phyloP scores from a whole-genome alignment of 2,888 invertebrate genomes.

The Dicycla oo region DNA sequence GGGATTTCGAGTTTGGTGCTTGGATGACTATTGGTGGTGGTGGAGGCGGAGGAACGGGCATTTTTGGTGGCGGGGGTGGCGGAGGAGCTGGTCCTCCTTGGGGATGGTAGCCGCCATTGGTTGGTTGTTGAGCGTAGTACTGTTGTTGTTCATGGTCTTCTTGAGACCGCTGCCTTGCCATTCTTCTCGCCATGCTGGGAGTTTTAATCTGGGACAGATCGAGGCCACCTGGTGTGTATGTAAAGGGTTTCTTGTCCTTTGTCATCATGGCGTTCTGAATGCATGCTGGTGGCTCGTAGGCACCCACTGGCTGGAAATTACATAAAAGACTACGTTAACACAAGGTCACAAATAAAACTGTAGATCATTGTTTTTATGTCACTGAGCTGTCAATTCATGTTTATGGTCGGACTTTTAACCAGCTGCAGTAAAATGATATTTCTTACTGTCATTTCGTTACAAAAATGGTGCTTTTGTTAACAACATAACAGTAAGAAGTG shows the following conservation, averaged over 20 bases:
- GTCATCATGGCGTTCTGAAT: slow-evolving; percentile 98
- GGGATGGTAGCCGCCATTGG: slow-evolving; percentile 76
- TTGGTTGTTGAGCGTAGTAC: slow-evolving; percentile 72
- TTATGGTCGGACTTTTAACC: no score
- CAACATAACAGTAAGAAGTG: no score
- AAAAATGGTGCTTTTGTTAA: no score
- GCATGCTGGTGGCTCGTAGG: slow-evolving; percentile 95
- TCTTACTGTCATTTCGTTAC: no score
- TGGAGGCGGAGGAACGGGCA: slow-evolving; percentile 89
- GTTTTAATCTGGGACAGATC: slow-evolving; percentile 97
- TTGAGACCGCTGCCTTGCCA: slow-evolving; percentile 92
- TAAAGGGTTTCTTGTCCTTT: slow-evolving; percentile 98
- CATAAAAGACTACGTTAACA: slow-evolving; percentile 1
- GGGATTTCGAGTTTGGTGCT: slow-evolving; percentile 85
- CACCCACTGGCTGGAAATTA: slow-evolving; percentile 86
- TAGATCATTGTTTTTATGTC: no score
- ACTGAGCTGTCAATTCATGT: not conserved
- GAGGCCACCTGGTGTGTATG: slow-evolving; percentile 98
- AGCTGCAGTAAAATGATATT: no score
- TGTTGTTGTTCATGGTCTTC: slow-evolving; percentile 88
- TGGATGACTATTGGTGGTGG: slow-evolving; percentile 91
- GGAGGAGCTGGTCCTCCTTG: slow-evolving; percentile 84
- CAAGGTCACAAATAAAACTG: not conserved
- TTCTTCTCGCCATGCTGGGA: slow-evolving; percentile 96
- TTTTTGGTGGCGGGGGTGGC: slow-evolving; percentile 86